Evolutionary conservation across 2,113 vertebrate species (phyloP).

Genomic region (Onychostruthus taczanowskii): DNA sequence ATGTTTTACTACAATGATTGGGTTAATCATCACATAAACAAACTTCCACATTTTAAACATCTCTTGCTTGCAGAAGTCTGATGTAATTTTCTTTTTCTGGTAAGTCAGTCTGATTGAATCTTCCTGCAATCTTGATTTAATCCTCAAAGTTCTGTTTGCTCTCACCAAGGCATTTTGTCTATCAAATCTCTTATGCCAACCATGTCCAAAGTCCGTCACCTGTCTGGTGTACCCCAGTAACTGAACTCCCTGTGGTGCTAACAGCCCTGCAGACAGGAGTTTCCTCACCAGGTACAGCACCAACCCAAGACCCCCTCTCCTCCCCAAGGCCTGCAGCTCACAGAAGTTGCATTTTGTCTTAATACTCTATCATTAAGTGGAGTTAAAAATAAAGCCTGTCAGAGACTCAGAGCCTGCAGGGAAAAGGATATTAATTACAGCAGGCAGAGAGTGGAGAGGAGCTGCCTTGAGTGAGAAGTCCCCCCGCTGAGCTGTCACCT

Average conservation of each 20-base stretch:
- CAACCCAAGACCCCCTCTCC: background rate
- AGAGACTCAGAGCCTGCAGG: conserved; percentile 46
- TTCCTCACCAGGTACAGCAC: background rate
- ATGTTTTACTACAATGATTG: background rate
- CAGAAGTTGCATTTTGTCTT: conserved; percentile 53
- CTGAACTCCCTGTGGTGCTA: background rate
- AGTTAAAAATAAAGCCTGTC: conserved; percentile 68
- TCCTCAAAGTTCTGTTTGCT: background rate
- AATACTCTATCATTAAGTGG: conserved; percentile 61
- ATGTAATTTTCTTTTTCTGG: background rate
- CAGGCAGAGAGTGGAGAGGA: conserved; percentile 52
- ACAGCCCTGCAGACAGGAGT: background rate
- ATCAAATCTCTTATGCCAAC: background rate
- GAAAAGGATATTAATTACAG: conserved; percentile 67
- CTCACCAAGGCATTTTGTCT: background rate
- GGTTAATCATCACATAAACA: background rate
- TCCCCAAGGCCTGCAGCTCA: background rate
- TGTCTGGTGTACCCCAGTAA: background rate
- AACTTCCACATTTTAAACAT: background rate
- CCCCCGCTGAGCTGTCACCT: conserved; percentile 20
- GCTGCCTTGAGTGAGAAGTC: conserved; percentile 29
- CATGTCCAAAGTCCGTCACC: background rate
- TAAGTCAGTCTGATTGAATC: background rate
- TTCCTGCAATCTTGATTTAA: background rate
- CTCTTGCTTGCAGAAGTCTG: background rate